Base-by-base conservation (phyloP, 2,888 invertebrate genomes). In the Polydrusus cervinus region DNA sequence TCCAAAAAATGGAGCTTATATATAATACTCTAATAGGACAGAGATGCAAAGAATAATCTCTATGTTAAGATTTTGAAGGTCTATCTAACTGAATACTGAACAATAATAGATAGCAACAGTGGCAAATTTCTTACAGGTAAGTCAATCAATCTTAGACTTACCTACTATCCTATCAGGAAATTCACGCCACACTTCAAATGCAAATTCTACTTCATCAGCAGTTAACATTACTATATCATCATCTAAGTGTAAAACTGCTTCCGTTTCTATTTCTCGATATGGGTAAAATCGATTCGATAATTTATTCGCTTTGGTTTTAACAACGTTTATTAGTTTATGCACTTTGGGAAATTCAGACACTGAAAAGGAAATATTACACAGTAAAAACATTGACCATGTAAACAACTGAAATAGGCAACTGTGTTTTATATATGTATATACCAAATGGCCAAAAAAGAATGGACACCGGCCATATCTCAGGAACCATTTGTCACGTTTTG, bases 191-290 rank as follows among this genome's bases (percentile, higher is more conserved):
- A 71, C 71, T 49, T 75, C 75, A 30, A 71, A 75, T 16, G 57
- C 98, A 89, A 98, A 98, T 88, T 98, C 97, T 76, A 98, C 89
- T 88, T 98, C 98, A 87, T 98, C 98, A 0, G 96, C 92, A 25
- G 97, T 98, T 80, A 98, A 87, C 97, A 98, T 98, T 30, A 96
- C 91, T 81, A 98, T 98, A 84, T 98, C 98, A 87, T 98, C 98
- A 85, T 98, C 98, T 78, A 98, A 94, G 3, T 97, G 96, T 81
- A 98, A 88, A 81, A 98, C 94, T 62, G 97, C 97, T 88, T 98
- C 98, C 0, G 98, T 98, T 89, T 97, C 96, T 79, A 98, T 98
- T 87, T 98, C 97, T 83, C 95, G 94, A 87, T 97, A 98, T 0
- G 98, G 98, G 87, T 93, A 97, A 88, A 98, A 98, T 80, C 98